A percentile compares a stretch with the other conserved stretches of the same genome.
Conservation (phyloP, 2,888 invertebrate species). For the Tachina grossa region DNA sequence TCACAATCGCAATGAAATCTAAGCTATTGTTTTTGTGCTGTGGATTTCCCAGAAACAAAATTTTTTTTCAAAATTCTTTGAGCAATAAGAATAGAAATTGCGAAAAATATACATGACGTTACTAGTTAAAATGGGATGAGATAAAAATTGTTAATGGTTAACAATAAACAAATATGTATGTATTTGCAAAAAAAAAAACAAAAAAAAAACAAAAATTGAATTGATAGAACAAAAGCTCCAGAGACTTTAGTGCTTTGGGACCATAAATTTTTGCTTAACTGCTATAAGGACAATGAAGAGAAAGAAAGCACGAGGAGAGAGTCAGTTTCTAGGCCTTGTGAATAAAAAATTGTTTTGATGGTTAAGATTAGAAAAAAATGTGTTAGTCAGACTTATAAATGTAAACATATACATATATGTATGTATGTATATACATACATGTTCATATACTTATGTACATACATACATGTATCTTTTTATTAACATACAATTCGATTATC, state of each 20-base stretch:
- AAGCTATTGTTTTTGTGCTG: constrained; percentile 11
- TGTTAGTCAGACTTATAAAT: background rate
- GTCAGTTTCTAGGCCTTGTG: background rate
- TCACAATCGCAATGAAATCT: constrained; percentile 30
- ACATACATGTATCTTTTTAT: too few species aligned
- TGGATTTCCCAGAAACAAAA: background rate
- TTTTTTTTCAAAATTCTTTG: background rate
- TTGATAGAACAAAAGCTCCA: constrained; percentile 30
- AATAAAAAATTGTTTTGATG: constrained; percentile 39
- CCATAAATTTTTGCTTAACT: constrained; percentile 36
- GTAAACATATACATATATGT: background rate
- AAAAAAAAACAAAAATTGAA: background rate
- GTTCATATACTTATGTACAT: too few species aligned
- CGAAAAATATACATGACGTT: background rate
- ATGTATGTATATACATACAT: too few species aligned
- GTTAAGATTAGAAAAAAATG: constrained; percentile 21
- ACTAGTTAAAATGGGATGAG: background rate
- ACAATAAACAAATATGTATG: background rate
- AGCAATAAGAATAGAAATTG: background rate
- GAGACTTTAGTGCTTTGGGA: constrained; percentile 10
- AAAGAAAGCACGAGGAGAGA: constrained; percentile 6
- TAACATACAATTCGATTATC: background rate
- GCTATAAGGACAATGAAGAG: background rate
- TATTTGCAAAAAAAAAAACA: background rate
- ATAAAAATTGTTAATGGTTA: background rate